Base-by-base conservation (phyloP, 30 jellyfish, hydroid and myxozoan genomes). In the Clytia hemisphaerica region DNA sequence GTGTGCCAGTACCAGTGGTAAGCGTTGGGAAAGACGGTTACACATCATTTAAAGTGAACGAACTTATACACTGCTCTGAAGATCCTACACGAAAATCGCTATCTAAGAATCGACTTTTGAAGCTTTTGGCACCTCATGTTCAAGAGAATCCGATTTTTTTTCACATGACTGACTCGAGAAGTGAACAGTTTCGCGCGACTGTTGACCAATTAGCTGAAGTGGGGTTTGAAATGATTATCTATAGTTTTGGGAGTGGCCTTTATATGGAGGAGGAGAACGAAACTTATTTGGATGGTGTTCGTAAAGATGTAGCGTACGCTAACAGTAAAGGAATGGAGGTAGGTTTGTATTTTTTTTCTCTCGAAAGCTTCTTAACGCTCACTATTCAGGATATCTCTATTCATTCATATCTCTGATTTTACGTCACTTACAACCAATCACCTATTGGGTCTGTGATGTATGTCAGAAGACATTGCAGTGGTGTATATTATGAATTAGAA, bases 191-290 rank as follows among this genome's bases (percentile, higher is more conserved):
- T n/a, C 16, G 29, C 16, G 18, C 10, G 27, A 42, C 78, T 3
- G 72, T 65, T 65, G 78, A 65, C 26, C 78, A 65, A 28, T 25
- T 65, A 28, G 71, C 78, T 3, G 78, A 65, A 65, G 78, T 65
- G 37, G 78, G 78, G n/a, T 65, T 65, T 65, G 78, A 65, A 36
- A 65, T 65, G 78, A 6, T 65, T 35, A 65, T 65, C n/a, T 65
- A 65, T 37, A 65, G 78, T 44, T 65, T 65, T 26, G 71, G 71
- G 6, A 35, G 68, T 35, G 78, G 78, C 16, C 42, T 65, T 28
- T 35, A 65, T 37, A 22, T 65, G 40, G 78, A 65, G 34, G 25
- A 45, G 14, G 63, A 33, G 25, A 48, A 65, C 34, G 78, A 65
- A 10, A 36, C 78, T 7, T 65, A 65, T 37, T 35, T 65, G 18